These are phyloP conservation scores for Gallinago media DNA, from an alignment of 2,113 vertebrate genomes.

Conservation along the genomic window DNA sequence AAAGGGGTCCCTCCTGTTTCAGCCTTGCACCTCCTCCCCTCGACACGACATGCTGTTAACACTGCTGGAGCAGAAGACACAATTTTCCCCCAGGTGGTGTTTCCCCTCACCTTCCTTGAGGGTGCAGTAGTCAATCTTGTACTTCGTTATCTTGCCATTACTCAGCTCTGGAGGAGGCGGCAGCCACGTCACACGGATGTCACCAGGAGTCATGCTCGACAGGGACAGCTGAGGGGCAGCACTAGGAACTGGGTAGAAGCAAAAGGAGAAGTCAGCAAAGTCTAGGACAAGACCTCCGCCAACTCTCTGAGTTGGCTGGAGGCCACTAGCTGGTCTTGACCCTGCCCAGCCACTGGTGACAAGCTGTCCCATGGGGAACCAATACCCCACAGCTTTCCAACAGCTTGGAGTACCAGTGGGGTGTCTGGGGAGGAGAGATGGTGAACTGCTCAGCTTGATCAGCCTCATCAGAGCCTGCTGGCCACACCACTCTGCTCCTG, in stretches of 20 bases:
- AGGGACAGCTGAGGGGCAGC: constrained; percentile 91
- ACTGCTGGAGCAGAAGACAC: not conserved
- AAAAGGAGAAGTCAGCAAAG: not conserved
- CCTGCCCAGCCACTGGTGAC: not conserved
- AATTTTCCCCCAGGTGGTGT: accelerated
- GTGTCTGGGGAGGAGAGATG: not conserved
- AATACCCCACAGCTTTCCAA: not conserved
- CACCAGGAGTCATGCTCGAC: constrained; percentile 88
- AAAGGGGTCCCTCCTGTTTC: not conserved
- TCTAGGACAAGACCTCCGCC: not conserved
- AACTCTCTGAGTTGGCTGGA: not conserved
- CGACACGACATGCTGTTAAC: not conserved
- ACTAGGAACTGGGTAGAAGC: constrained; percentile 84
- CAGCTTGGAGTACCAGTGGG: not conserved
- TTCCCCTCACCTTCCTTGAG: constrained; percentile 86
- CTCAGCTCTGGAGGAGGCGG: constrained; percentile 88
- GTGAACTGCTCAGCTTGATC: not conserved
- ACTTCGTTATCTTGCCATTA: constrained; percentile 88
- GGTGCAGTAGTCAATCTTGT: constrained; percentile 91
- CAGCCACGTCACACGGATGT: constrained; percentile 92
- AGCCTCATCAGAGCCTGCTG: not conserved
- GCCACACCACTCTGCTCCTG: accelerated
- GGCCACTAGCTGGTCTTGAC: not conserved
- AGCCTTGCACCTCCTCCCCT: not conserved
- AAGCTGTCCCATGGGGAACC: not conserved